A percentile compares a stretch with the other conserved stretches of the same genome.
Evolutionary conservation across 2,113 vertebrate genomes (phyloP).

Genomic region (Oplegnathus fasciatus): DNA sequence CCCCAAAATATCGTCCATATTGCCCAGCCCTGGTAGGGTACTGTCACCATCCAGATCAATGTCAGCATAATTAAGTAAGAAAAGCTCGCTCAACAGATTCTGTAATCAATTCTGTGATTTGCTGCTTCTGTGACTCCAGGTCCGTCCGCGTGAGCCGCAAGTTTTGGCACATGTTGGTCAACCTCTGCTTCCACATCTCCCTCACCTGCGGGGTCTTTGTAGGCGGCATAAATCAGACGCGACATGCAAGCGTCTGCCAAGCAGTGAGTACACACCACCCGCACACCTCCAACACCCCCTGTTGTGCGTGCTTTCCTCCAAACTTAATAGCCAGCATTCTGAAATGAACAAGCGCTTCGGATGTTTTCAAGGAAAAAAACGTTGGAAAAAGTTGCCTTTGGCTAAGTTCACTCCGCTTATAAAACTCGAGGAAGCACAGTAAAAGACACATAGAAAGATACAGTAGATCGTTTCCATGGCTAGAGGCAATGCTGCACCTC

Average conservation of each 20-base stretch:
- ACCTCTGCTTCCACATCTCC: conserved; percentile 94
- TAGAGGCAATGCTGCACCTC: conserved; percentile 31
- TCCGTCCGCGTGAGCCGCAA: conserved; percentile 93
- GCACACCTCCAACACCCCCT: not conserved
- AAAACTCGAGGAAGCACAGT: conserved; percentile 35
- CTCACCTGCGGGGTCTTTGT: conserved; percentile 93
- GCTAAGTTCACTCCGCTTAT: conserved; percentile 21
- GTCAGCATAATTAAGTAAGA: not conserved
- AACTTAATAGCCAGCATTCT: conserved; percentile 4
- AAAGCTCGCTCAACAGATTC: not conserved
- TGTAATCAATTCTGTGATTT: not conserved
- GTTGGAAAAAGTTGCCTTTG: conserved; percentile 36
- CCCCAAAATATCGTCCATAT: too few relatives aligned
- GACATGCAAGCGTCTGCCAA: conserved; percentile 91
- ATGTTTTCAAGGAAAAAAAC: conserved; percentile 33
- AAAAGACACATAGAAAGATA: conserved; percentile 43
- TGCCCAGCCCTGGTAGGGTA: too few relatives aligned
- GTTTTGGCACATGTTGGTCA: conserved; percentile 98
- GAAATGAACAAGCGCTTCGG: conserved; percentile 1
- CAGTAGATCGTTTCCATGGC: conserved; percentile 31
- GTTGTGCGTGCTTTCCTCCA: not conserved
- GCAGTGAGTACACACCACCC: conserved; percentile 87
- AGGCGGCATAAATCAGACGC: conserved; percentile 94
- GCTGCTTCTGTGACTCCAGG: conserved; percentile 74
- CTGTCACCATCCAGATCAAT: not conserved